Evolutionary conservation across 2,797 vertebrate genomes (phyloP), one percentile per base, ranked within the genome.

Genomic region (Onychomys torridus): DNA sequence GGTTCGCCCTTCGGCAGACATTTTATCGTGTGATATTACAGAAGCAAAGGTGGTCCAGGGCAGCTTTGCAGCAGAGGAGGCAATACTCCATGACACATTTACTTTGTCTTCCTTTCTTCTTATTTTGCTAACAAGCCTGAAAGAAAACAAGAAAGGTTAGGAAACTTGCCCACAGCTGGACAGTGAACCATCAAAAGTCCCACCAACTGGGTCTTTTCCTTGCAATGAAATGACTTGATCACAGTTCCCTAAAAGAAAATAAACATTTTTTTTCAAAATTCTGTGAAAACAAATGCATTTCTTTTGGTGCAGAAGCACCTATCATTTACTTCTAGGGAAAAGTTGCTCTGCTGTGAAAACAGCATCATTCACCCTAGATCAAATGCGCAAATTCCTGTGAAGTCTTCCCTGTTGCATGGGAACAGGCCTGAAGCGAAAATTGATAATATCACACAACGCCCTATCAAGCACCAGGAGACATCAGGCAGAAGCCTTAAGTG

Each of bases 281-380:
- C 61, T 55, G 43, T 96, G 67, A 84, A 93, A 95, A 94, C 76
- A 95, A 92, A 92, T 61, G 49, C 73, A 73, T 94, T 95, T 94
- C 63, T 93, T 2, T 84, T 89, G 81, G 93, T 97, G 91, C 73
- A 93, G 92, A 96, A 96, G 65, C 79, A 59, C n/a, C 78, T 90
- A 75, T 97, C 89, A 89, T 79, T 95, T 93, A 37, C 94, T 95
- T 89, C 91, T 52, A 69, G 71, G 23, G 55, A 69, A 73, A 57
- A 96, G 89, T 65, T 96, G 93, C 95, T 97, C 96, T 95, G 93
- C 89, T 97, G 93, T 96, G 95, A 97, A 97, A 97, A 97, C 92
- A 94, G 81, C 43, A 86, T 97, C 94, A 95, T 97, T 98, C 93
- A 96, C 78, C 91, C 75, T 65, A 79, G 77, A 96, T 97, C 96